phyloP scores from a whole-genome alignment of 2,113 vertebrate species.

The Tauraco erythrolophus region DNA sequence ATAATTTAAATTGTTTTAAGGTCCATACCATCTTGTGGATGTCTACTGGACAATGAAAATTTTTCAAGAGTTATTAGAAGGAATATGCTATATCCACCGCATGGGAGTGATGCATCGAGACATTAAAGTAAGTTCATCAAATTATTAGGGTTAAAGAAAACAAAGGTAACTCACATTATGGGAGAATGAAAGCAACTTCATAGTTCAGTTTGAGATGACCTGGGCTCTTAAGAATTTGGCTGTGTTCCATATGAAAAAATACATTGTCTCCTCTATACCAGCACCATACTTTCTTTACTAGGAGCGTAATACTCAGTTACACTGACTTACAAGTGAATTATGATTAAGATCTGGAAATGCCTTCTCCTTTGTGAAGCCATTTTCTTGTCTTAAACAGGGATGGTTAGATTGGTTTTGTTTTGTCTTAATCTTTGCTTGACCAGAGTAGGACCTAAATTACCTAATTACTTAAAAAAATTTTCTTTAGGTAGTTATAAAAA shows the following conservation, averaged over 20 bases:
- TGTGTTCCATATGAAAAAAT: background rate
- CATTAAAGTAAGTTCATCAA: slow-evolving; percentile 85
- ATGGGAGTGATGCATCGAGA: slow-evolving; percentile 95
- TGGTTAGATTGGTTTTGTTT: background rate
- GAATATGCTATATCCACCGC: slow-evolving; percentile 92
- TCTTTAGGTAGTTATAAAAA: background rate
- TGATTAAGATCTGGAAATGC: background rate
- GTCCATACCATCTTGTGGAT: slow-evolving; percentile 82
- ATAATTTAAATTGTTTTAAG: slow-evolving; percentile 53
- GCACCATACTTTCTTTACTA: background rate
- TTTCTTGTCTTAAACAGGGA: background rate
- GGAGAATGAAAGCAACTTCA: background rate
- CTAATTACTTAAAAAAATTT: background rate
- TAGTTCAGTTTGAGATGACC: background rate
- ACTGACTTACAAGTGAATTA: background rate
- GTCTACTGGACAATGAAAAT: slow-evolving; percentile 78
- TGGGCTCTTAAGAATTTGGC: background rate
- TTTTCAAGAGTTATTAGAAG: slow-evolving; percentile 87
- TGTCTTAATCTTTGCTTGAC: background rate
- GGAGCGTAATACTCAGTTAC: background rate
- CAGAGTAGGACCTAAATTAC: background rate
- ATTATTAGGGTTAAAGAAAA: background rate
- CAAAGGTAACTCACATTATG: background rate
- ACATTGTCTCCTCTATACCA: background rate
- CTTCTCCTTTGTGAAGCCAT: background rate